These are phyloP conservation scores for Melanerpes aurifrons DNA, from an alignment of 2,113 vertebrate genomes.

Conservation along the genomic window DNA sequence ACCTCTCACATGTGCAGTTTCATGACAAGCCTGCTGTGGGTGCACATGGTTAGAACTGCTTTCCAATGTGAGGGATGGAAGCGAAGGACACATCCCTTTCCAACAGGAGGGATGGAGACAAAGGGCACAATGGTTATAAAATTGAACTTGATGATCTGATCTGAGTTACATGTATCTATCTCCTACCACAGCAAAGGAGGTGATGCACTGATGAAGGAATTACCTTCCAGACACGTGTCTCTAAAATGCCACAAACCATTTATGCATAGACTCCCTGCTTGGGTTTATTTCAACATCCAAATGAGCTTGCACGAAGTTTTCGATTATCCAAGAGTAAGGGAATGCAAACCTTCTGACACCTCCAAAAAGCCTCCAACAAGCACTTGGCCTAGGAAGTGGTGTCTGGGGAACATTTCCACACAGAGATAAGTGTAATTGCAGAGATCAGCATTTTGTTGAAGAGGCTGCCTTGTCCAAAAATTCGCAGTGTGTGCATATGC, in stretches of 20 bases:
- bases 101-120: background rate
- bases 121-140: background rate
- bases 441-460: constrained; percentile 45
- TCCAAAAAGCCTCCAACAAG: constrained; percentile 35
- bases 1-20: background rate
- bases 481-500: background rate
- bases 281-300: constrained; percentile 4
- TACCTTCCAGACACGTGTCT: background rate
- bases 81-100: background rate
- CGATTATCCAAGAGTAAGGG: constrained; percentile 19
- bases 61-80: background rate
- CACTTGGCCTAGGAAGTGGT: constrained; percentile 19
- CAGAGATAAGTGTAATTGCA: constrained; percentile 50
- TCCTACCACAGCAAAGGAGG: background rate
- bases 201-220: background rate
- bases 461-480: constrained; percentile 24
- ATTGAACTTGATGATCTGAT: background rate
- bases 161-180: rapidly evolving
- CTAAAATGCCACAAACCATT: background rate
- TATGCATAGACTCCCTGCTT: background rate
- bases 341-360: constrained; percentile 44
- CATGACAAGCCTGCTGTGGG: background rate
- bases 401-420: constrained; percentile 51
- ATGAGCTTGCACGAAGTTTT: background rate
- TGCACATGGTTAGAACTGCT: background rate